Base-by-base conservation (phyloP, 2,888 invertebrate genomes). In the Scaptomyza polygonia region DNA sequence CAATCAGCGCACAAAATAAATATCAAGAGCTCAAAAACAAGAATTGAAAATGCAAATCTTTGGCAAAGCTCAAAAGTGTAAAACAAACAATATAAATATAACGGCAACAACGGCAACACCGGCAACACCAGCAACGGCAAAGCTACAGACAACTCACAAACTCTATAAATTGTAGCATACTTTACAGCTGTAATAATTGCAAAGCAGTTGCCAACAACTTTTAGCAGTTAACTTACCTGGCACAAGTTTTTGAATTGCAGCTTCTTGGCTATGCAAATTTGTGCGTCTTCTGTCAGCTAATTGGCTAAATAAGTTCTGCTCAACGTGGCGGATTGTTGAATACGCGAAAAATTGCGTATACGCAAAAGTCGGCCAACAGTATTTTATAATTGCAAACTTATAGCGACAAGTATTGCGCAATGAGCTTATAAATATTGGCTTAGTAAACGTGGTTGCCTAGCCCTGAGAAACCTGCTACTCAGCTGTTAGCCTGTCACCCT, bases 21-120 rank as follows among this genome's bases (percentile, higher is more conserved):
- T 12, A 57, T 29, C 29, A 27, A 49, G n/a, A 45, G 42, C 27
- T 40, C 29, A 47, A 42, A 42, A 47, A 30, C 36, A 34, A 25
- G 47, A 68, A 84, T 86, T 84, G 86, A 68, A 77, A 86, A 84
- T 86, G 86, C 68, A 86, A 86, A 86, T 86, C 86, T 84, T 72
- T 71, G 69, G 67, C 54, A 86, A 72, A 77, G 78, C 86, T 84
- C 72, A 69, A 82, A 83, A 86, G 75, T 86, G 78, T 79, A 77
- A 75, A 75, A 69, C 64, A 79, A 79, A 79, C 80, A 83, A 79
- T 67, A 70, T 67, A 72, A 67, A 73, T 73, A 68, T 57, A 49
- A 52, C 36, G 45, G 39, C 39, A 9, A 16, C 3, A 18, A 3
- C 30, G 21, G 3, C 21, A n/a, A 62, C 55, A 74, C 67, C 29